A percentile compares a stretch with the other conserved stretches of the same genome.
Conservation (phyloP, 2,888 invertebrate species). For the Tridacna crocea region DNA sequence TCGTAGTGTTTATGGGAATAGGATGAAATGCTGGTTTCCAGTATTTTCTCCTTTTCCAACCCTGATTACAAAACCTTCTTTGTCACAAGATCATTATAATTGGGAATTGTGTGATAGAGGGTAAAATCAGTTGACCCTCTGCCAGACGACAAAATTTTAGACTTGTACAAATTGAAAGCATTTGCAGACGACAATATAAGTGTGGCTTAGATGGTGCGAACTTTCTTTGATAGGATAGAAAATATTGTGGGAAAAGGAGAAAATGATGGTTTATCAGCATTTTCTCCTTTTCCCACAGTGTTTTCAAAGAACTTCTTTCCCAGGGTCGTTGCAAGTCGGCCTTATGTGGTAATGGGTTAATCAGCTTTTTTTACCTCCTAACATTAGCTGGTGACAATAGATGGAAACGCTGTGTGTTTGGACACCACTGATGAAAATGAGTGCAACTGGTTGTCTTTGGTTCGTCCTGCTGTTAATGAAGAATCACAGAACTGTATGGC, state of each 20-base stretch:
- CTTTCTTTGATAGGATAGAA: no score
- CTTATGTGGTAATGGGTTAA: not conserved
- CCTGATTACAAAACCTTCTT: not conserved
- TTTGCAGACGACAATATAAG: no score
- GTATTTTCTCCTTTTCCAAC: not conserved
- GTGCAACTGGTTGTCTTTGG: conserved; percentile 88
- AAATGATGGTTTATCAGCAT: not conserved
- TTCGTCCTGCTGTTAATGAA: conserved; percentile 85
- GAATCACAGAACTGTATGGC: conserved; percentile 87
- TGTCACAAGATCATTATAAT: not conserved
- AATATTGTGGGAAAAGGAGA: not conserved
- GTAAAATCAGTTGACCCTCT: no score
- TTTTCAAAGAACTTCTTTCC: no score
- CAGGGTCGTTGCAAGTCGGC: not conserved
- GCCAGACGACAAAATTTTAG: no score
- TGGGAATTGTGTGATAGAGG: no score
- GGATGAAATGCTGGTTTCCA: not conserved
- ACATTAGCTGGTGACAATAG: conserved; percentile 84
- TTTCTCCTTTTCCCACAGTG: no score
- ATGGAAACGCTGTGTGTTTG: conserved; percentile 85
- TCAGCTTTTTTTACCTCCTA: not conserved
- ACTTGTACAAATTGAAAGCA: no score
- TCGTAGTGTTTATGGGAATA: not conserved
- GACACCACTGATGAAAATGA: conserved; percentile 86
- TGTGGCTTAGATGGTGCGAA: no score